These are phyloP conservation scores for Pseudococcus longispinus DNA, from an alignment of 2,888 invertebrate species.

Conservation along the genomic window DNA sequence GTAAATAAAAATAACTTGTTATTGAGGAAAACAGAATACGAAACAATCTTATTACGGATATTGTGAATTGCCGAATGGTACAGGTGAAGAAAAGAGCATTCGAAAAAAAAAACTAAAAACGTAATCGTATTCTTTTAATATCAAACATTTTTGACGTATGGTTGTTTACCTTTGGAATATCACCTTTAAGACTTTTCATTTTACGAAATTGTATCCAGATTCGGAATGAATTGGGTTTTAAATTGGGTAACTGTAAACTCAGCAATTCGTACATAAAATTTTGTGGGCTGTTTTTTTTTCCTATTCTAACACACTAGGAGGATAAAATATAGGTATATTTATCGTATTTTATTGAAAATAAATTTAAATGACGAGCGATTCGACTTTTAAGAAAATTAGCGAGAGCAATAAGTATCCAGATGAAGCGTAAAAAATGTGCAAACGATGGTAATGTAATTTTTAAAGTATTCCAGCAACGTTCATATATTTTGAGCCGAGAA, in stretches of 20 bases:
- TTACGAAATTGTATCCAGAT: not conserved
- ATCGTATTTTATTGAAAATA: not conserved
- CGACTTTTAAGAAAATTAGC: constrained; percentile 5
- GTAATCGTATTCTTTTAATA: not conserved
- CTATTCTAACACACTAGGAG: not conserved
- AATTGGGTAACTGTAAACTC: not conserved
- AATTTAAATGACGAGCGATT: not conserved
- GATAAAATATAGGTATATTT: not conserved
- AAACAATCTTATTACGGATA: not conserved
- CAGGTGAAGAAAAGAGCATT: not conserved
- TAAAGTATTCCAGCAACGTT: constrained; percentile 3
- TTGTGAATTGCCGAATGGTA: not conserved
- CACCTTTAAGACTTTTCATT: not conserved
- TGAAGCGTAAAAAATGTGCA: not conserved
- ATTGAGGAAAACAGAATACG: not conserved
- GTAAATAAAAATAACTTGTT: not conserved
- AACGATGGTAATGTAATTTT: constrained; percentile 41
- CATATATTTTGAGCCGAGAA: not conserved
- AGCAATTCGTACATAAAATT: not conserved
- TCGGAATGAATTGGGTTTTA: not conserved
- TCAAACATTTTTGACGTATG: not conserved
- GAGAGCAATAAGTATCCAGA: not conserved
- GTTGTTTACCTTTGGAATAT: not conserved
- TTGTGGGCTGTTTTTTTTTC: not conserved
- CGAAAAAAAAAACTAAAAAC: not conserved